Evolutionary conservation across 2,797 vertebrate species (phyloP).

Genomic region (Oreonectes daqikongensis): DNA sequence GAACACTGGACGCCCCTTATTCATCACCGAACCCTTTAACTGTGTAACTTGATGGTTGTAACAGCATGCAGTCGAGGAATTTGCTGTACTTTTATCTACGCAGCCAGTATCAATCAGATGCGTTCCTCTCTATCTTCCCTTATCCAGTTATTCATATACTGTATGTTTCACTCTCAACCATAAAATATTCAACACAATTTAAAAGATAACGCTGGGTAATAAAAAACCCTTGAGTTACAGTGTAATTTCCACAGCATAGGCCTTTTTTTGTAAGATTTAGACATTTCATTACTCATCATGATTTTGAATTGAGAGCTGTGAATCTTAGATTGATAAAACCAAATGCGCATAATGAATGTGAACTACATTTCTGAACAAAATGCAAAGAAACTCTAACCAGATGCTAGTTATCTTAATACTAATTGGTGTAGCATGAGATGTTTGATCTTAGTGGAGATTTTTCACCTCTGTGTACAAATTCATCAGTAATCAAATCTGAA

Average conservation of each 20-base stretch:
- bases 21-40: slow-evolving; percentile 1
- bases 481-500: neutral
- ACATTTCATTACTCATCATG: neutral
- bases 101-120: neutral
- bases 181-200: neutral
- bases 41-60: slow-evolving; percentile 1
- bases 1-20: neutral
- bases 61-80: slow-evolving; percentile 12
- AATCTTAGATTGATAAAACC: neutral
- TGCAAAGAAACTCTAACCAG: neutral
- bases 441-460: neutral
- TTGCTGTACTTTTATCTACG: slow-evolving; percentile 4
- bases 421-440: neutral
- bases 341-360: neutral
- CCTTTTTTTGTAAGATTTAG: neutral
- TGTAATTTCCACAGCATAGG: neutral
- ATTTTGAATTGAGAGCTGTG: neutral
- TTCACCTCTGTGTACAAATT: neutral
- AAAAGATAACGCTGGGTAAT: neutral
- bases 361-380: neutral
- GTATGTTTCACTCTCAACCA: neutral
- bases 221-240: neutral
- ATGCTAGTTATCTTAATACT: neutral
- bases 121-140: neutral
- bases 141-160: neutral